Percentiles rank a stretch among this genome's conserved stretches.
phyloP scores from a whole-genome alignment of 1,140 invertebrate species.

The Brachionus rubens region DNA sequence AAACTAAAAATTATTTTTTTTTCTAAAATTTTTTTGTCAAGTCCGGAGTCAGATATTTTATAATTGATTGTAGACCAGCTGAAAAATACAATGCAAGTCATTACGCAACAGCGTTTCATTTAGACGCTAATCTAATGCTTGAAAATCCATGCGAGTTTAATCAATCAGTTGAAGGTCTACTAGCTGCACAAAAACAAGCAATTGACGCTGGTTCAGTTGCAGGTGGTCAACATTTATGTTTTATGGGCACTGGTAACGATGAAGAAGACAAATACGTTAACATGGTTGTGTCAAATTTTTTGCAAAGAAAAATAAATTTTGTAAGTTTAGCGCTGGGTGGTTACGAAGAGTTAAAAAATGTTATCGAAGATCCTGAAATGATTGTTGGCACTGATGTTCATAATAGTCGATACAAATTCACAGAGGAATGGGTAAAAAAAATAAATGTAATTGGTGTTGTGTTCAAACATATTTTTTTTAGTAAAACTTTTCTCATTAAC shows the following conservation, averaged over 20 bases:
- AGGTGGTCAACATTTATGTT: conserved; percentile 92
- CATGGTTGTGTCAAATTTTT: conserved; percentile 95
- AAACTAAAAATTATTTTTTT: conserved; percentile 59
- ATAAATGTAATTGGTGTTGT: conserved; percentile 66
- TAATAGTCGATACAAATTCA: background rate
- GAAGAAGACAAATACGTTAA: conserved; percentile 94
- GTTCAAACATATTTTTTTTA: conserved; percentile 71
- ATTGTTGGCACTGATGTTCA: conserved; percentile 44
- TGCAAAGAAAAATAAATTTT: conserved; percentile 86
- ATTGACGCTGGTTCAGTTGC: conserved; percentile 80
- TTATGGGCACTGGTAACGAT: conserved; percentile 86
- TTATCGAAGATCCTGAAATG: conserved; percentile 23
- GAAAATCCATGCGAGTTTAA: conserved; percentile 89
- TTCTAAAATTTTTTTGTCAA: conserved; percentile 62
- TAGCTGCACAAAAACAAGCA: conserved; percentile 82
- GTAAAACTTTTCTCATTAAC: background rate
- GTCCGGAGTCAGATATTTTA: conserved; percentile 74
- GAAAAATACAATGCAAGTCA: conserved; percentile 96
- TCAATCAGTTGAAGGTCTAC: conserved; percentile 86
- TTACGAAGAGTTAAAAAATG: conserved; percentile 65
- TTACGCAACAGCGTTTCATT: conserved; percentile 90
- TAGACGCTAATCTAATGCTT: conserved; percentile 93
- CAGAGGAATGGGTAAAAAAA: conserved; percentile 71
- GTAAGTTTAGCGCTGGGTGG: conserved; percentile 88
- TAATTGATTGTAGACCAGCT: conserved; percentile 91